phyloP scores from a whole-genome alignment of 1,140 invertebrate genomes.

The Hydropsyche tenuis region DNA sequence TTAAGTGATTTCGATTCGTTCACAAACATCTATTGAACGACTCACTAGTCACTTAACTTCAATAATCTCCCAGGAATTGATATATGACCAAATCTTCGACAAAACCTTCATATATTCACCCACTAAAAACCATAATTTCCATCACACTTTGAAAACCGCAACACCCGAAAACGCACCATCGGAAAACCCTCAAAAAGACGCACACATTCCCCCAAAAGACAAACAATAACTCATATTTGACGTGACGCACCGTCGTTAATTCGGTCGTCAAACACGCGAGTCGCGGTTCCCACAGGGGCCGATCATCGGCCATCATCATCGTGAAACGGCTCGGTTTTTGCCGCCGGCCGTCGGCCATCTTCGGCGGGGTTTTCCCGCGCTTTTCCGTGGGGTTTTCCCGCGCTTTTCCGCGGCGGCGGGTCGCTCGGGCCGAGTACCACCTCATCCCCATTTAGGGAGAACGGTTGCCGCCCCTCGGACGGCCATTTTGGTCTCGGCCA shows the following conservation, averaged over 20 bases:
- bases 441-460: slow-evolving; percentile 34
- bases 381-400: not conserved
- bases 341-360: not conserved
- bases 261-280: not conserved
- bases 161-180: too few species aligned
- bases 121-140: too few species aligned
- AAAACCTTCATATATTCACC: too few species aligned
- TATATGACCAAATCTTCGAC: too few species aligned
- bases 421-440: slow-evolving; percentile 4
- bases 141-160: too few species aligned
- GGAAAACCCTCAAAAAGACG: not conserved
- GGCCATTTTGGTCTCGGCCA: slow-evolving; percentile 31
- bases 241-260: not conserved
- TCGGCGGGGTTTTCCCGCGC: not conserved
- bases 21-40: too few species aligned
- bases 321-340: not conserved
- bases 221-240: too few species aligned
- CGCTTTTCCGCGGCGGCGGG: not conserved
- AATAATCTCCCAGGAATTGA: too few species aligned
- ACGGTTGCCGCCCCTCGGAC: slow-evolving; percentile 23
- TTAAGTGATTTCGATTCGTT: too few species aligned
- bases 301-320: slow-evolving; percentile 1
- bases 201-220: not conserved
- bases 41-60: too few species aligned
- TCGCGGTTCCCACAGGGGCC: not conserved